Base-by-base conservation (phyloP, 92 coral and sea anemone genomes). In the Virgularia gustaviana region DNA sequence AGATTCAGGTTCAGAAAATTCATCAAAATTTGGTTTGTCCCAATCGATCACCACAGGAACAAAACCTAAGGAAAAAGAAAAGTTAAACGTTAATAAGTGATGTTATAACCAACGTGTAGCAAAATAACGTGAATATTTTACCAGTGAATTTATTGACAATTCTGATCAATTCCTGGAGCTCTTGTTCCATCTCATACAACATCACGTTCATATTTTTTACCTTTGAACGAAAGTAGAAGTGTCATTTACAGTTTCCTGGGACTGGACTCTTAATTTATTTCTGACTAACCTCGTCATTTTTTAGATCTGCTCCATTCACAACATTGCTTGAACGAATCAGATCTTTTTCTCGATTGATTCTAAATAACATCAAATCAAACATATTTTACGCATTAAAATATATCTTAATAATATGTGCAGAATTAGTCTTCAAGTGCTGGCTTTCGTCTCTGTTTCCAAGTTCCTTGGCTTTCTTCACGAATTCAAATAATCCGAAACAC, bases 21-120 rank as follows among this genome's bases (percentile, higher is more conserved):
- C 72, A 28, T 65, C 72, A 65, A 65, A 65, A 41, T 65, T 56
- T 65, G 72, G 72, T 10, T 42, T 65, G 20, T 65, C 56, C 72
- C 72, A 65, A 18, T 31, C 44, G 16, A 65, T 19, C 16, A 41
- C 55, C 20, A 65, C 72, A 32, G 72, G 72, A 65, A 65, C 72
- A 65, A 65, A 65, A 4, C 72, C 72, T 52, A 52, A 3, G 3
- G 22, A 4, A 25, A 22, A 11, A 12, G 22, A 4, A 12, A 33
- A 11, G 58, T 15, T 52, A 16, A 11, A 52, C 28, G 3, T 11
- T 22, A 52, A 52, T 52, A 25, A 4, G 3, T 47, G 4, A 15
- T 7, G 15, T 7, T 8, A 7, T 7, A 7, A 39, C 45, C 9
- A 39, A 7, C 45, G 8, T 8, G 45, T 39, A 39, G 45, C 15